A percentile compares a stretch with the other conserved stretches of the same genome.
phyloP scores from a whole-genome alignment of 1,140 invertebrate species.

The Amphibalanus amphitrite region DNA sequence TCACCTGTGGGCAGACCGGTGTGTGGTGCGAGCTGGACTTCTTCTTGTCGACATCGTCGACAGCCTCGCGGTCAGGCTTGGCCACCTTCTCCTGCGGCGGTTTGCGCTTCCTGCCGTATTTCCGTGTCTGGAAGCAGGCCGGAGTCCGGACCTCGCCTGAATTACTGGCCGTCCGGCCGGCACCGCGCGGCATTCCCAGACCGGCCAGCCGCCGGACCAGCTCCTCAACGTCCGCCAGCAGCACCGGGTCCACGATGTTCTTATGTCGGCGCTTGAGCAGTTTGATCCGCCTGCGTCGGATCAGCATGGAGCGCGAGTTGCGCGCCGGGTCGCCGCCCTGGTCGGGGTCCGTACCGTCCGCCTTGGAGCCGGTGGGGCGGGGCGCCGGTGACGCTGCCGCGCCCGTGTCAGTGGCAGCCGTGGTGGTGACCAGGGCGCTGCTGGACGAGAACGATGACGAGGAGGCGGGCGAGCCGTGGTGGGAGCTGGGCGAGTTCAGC shows the following conservation, averaged over 20 bases:
- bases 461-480: no score
- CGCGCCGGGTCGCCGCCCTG: background rate
- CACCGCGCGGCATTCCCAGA: background rate
- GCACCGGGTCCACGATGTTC: slow-evolving; percentile 52
- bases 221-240: slow-evolving; percentile 59
- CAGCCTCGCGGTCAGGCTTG: background rate
- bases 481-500: no score
- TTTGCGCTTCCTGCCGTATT: background rate
- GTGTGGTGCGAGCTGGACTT: background rate
- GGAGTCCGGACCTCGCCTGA: background rate
- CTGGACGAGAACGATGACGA: no score
- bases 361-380: no score
- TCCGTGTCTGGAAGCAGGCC: background rate
- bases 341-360: background rate
- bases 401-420: no score
- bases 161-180: no score
- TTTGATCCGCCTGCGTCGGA: slow-evolving; percentile 1
- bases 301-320: background rate
- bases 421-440: no score
- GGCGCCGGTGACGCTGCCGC: no score
- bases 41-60: background rate
- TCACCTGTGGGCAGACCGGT: background rate
- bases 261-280: slow-evolving; percentile 27
- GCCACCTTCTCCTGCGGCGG: background rate
- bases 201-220: slow-evolving; percentile 25